phyloP scores from a whole-genome alignment of 1,140 invertebrate species.

The Drosophila novamexicana region DNA sequence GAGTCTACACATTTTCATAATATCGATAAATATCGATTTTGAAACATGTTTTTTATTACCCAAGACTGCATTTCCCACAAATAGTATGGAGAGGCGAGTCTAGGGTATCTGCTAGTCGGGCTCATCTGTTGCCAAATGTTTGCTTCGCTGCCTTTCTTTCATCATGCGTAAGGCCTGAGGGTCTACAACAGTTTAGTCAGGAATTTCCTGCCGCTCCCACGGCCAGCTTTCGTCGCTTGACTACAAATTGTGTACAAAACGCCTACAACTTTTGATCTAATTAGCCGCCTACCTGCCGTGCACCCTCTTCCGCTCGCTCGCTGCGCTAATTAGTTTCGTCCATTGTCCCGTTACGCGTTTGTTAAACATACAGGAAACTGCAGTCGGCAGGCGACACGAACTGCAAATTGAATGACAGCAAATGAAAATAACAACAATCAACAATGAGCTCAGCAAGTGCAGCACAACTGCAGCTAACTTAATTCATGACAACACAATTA shows the following conservation, averaged over 20 bases:
- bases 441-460: constrained; percentile 17
- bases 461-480: constrained; percentile 15
- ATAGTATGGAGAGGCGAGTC: too few relatives aligned
- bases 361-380: constrained; percentile 48
- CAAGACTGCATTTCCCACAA: too few relatives aligned
- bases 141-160: not conserved
- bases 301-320: not conserved
- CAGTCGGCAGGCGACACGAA: constrained; percentile 26
- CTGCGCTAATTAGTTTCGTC: constrained; percentile 28
- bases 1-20: too few relatives aligned
- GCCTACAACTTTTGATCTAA: constrained; percentile 26
- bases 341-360: constrained; percentile 36
- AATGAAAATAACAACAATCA: constrained; percentile 3
- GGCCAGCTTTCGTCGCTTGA: not conserved
- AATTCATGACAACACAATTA: constrained; percentile 34
- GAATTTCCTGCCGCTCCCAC: not conserved
- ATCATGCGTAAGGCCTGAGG: too few relatives aligned
- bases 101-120: too few relatives aligned
- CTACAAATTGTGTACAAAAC: constrained; percentile 34
- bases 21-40: too few relatives aligned
- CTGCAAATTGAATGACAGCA: constrained; percentile 37
- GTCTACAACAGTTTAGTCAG: not conserved
- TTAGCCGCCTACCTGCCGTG: not conserved
- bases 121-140: not conserved
- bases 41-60: too few relatives aligned